Evolutionary conservation across 2,888 invertebrate genomes (phyloP), one percentile per base, ranked within the genome.

Genomic region (Bombylius discolor): DNA sequence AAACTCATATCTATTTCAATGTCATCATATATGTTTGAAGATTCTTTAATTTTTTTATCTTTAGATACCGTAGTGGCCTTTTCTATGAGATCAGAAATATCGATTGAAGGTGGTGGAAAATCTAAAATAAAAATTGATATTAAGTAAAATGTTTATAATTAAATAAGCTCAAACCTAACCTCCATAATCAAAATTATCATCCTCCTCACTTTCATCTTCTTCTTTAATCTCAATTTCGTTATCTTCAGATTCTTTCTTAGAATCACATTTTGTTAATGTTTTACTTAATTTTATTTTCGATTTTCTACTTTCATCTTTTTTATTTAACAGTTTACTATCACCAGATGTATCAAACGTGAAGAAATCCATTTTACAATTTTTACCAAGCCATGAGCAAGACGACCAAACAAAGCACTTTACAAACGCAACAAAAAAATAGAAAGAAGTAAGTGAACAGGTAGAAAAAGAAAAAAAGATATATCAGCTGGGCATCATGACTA

Each of bases 321-420:
- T 51, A 14, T 61, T 39, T 8, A 67, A 56, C 9, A 71, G 59
- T 49, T 67, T 60, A n/a, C 65, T 60, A 53, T 71, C 65, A 6
- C 71, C 70, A n/a, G 59, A 58, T 3, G 67, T 66, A 59, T 72
- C 72, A 9, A 70, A 47, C 45, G 67, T 62, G 62, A 71, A 72
- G 14, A 70, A 61, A 51, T 68, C 64, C 71, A 72, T 70, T 57
- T 59, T 53, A 46, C 33, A 14, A 48, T 23, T 46, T 46, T 7
- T 14, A 13, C 1, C n/a, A 23, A 2, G 23, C 23, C 23, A 23
- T 3, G n/a, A n/a, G n/a, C n/a, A n/a, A n/a, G n/a, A n/a, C n/a
- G n/a, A 23, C 23, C 23, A 23, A 23, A 23, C 23, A 23, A 23
- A 2, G 23, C 23, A 23, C 23, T 23, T 23, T 23, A 23, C 1